A percentile compares a stretch with the other conserved stretches of the same genome.
phyloP scores from a whole-genome alignment of 1,140 invertebrate genomes.

The Marisa cornuarietis region DNA sequence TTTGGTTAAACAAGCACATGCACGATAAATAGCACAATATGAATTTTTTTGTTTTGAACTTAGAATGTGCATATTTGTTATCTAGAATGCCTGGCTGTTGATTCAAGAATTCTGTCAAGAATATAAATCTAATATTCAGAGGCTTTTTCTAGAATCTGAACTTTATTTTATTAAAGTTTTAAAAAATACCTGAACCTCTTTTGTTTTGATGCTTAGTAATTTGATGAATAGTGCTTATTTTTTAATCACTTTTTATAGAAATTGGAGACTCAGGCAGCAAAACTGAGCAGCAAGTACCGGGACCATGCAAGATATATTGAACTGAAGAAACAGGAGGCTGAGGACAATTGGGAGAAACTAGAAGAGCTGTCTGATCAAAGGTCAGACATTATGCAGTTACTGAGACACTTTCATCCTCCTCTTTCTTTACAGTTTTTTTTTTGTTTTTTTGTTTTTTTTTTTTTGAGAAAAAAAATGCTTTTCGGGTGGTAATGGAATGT shows the following conservation, averaged over 20 bases:
- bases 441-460: background rate
- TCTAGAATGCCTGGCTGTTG: too few relatives aligned
- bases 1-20: too few relatives aligned
- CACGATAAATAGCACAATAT: too few relatives aligned
- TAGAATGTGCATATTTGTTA: too few relatives aligned
- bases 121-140: too few relatives aligned
- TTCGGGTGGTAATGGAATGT: background rate
- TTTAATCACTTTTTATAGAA: conserved; percentile 44
- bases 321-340: conserved; percentile 90
- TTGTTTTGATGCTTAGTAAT: background rate
- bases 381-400: conserved; percentile 20
- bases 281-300: conserved; percentile 89
- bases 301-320: conserved; percentile 92
- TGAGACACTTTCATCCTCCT: background rate
- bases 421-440: background rate
- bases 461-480: background rate
- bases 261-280: conserved; percentile 53
- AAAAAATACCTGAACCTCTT: too few relatives aligned
- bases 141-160: too few relatives aligned
- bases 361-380: conserved; percentile 70
- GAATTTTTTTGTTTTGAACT: too few relatives aligned
- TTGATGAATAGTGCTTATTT: background rate
- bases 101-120: too few relatives aligned
- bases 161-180: too few relatives aligned
- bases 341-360: conserved; percentile 91